Conservation (phyloP, 2,888 invertebrate genomes). For the Cremastinae sp. region DNA sequence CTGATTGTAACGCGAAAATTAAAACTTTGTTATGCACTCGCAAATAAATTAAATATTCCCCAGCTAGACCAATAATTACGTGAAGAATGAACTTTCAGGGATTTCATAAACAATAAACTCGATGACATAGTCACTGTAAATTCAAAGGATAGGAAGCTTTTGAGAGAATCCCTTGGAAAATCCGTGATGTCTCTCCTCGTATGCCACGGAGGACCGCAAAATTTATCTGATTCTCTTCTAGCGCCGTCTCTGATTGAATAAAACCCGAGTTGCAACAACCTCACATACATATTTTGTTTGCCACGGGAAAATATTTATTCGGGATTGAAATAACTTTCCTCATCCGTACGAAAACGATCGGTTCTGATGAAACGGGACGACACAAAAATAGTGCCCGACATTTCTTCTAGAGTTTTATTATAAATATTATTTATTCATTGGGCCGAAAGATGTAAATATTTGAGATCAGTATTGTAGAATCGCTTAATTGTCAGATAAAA, state of each 20-base stretch:
- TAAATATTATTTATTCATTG: too few relatives aligned
- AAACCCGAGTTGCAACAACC: constrained; percentile 22
- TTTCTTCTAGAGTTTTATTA: background rate
- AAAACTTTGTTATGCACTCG: too few relatives aligned
- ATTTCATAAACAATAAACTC: too few relatives aligned
- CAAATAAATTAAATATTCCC: too few relatives aligned
- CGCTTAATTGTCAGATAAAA: too few relatives aligned
- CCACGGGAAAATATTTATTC: constrained; percentile 45
- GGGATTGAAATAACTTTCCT: constrained; percentile 46
- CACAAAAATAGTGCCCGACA: constrained; percentile 8
- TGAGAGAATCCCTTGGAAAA: constrained; percentile 19
- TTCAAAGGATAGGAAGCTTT: too few relatives aligned
- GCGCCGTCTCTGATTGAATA: constrained; percentile 52
- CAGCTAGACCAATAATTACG: too few relatives aligned
- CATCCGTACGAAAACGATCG: background rate
- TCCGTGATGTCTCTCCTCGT: constrained; percentile 32
- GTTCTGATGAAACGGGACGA: constrained; percentile 2
- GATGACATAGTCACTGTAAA: too few relatives aligned
- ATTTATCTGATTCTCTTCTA: constrained; percentile 48
- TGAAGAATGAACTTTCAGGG: too few relatives aligned
- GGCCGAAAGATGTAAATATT: too few relatives aligned
- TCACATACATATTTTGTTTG: constrained; percentile 20
- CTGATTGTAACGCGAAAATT: constrained; percentile 10
- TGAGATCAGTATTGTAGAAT: too few relatives aligned
- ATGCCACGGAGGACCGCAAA: constrained; percentile 37